Conservation (phyloP, 2,113 vertebrate species). For the Nesospiza acunhae region DNA sequence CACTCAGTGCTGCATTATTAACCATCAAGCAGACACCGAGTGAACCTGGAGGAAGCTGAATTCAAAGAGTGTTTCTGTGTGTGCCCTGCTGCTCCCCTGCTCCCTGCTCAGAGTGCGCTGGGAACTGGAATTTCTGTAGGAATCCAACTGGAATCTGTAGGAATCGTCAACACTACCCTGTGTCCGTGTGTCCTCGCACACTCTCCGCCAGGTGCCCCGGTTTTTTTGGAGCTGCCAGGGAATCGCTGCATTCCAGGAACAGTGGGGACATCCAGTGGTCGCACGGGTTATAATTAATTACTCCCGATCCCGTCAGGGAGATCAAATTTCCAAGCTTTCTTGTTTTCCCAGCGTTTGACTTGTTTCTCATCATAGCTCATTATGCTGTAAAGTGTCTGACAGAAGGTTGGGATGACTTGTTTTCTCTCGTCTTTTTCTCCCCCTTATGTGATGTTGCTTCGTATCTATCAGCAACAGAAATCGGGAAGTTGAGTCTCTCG, state of each 20-base stretch:
- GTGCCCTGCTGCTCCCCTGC: not conserved
- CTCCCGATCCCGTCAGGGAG: constrained; percentile 16
- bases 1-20: not conserved
- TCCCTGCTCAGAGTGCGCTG: rapidly evolving
- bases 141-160: not conserved
- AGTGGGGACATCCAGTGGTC: constrained; percentile 80
- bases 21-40: not conserved
- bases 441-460: not conserved
- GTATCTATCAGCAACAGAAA: constrained; percentile 4
- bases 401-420: constrained; percentile 25
- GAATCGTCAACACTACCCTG: not conserved
- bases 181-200: not conserved
- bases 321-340: not conserved
- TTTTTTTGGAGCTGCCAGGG: not conserved
- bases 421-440: not conserved
- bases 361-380: constrained; percentile 52
- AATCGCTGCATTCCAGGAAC: constrained; percentile 63
- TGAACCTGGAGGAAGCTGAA: not conserved
- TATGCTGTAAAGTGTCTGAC: constrained; percentile 21
- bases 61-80: not conserved
- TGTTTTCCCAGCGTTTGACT: constrained; percentile 1
- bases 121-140: not conserved
- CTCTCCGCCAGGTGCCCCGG: not conserved
- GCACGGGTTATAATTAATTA: constrained; percentile 65
- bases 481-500: not conserved